Percentiles rank a stretch among this genome's conserved stretches.
phyloP scores from a whole-genome alignment of 1,140 invertebrate genomes.

The Pseudomyrmex flavicornis region DNA sequence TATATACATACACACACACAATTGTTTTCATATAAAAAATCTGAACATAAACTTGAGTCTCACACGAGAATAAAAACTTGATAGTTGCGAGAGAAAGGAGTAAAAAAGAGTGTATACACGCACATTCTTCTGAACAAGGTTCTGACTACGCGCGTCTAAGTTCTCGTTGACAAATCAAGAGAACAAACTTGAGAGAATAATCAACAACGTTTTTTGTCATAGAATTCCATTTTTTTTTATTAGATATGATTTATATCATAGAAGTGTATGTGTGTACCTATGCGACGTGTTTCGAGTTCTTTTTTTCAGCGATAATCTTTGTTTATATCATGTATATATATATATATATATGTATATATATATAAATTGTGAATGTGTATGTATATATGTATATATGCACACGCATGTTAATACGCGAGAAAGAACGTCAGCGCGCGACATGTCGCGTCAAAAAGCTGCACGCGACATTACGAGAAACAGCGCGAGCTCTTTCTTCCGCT shows the following conservation, averaged over 20 bases:
- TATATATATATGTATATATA: constrained; percentile 62
- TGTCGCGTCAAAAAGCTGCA: constrained; percentile 26
- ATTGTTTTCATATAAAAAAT: too few species aligned
- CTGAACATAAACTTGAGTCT: too few species aligned
- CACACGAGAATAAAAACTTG: too few species aligned
- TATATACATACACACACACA: too few species aligned
- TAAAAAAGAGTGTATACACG: too few species aligned
- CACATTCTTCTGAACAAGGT: too few species aligned
- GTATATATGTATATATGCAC: constrained; percentile 63
- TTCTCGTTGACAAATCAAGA: too few species aligned
- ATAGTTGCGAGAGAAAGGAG: too few species aligned
- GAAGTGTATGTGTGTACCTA: constrained; percentile 70
- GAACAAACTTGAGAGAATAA: constrained; percentile 23
- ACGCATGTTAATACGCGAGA: constrained; percentile 61
- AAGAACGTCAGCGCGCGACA: constrained; percentile 34
- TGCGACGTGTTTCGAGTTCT: constrained; percentile 66
- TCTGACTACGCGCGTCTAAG: too few species aligned
- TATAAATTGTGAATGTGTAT: constrained; percentile 52
- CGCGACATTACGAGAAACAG: constrained; percentile 29
- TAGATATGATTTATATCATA: constrained; percentile 77
- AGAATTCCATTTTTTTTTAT: constrained; percentile 75
- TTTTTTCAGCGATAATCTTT: constrained; percentile 63
- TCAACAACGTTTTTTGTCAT: constrained; percentile 65
- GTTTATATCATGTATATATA: constrained; percentile 71
- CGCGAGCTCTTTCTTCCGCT: constrained; percentile 5